phyloP scores from a whole-genome alignment of 2,113 vertebrate species.

The Vidua chalybeata region DNA sequence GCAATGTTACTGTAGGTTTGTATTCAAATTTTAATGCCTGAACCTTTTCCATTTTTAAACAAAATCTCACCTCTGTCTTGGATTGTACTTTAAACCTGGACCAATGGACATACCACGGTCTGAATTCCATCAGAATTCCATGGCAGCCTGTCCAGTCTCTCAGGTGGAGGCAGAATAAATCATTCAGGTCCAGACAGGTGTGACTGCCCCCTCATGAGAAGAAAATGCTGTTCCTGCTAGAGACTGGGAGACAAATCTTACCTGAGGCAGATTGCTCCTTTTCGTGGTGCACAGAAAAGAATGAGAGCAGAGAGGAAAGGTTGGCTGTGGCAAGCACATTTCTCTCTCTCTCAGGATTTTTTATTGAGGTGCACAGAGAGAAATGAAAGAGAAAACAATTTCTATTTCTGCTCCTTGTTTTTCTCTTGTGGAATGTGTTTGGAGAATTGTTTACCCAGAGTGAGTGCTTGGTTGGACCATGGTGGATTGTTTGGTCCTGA shows the following conservation, averaged over 20 bases:
- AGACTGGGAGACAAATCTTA: neutral
- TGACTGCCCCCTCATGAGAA: neutral
- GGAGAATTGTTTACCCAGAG: too few species aligned
- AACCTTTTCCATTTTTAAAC: neutral
- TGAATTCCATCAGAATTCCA: neutral
- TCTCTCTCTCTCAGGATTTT: too few species aligned
- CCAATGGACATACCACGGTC: fast-evolving
- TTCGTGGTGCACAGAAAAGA: neutral
- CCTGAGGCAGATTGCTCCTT: neutral
- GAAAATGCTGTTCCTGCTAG: neutral
- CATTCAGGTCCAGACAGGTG: neutral
- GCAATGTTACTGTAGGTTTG: neutral
- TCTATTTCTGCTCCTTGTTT: too few species aligned
- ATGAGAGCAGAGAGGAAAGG: neutral
- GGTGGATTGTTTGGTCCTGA: too few species aligned
- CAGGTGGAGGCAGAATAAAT: neutral
- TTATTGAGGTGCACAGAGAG: too few species aligned
- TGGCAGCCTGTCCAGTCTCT: neutral
- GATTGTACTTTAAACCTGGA: neutral
- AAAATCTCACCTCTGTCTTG: neutral
- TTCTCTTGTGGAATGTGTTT: too few species aligned
- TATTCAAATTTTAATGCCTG: neutral
- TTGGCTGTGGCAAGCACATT: neutral
- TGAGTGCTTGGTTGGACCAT: too few species aligned
- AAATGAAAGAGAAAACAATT: too few species aligned